Evolutionary conservation across 2,888 invertebrate genomes (phyloP), one percentile per base, ranked within the genome.

Genomic region (Octonoba sinensis): DNA sequence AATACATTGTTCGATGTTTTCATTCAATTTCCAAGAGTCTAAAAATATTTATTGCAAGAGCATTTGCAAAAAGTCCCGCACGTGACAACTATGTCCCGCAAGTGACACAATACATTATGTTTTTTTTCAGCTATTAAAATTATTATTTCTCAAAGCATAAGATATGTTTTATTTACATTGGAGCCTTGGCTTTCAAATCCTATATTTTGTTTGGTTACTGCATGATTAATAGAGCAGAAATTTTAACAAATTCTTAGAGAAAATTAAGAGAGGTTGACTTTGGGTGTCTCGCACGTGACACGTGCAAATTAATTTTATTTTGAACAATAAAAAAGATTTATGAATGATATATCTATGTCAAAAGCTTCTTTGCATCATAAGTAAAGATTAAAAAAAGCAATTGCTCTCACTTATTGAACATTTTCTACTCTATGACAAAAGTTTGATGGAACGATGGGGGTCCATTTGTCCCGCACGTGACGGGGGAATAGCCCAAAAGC

Each of bases 61-160:
- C 47, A 47, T 47, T 47, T 47, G 47, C 47, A n/a, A 47, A 47
- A 47, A 47, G 47, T 47, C 47, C 47, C 47, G 47, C 47, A 47
- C 47, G 47, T 47, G 47, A 47, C 47, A 47, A 47, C 15, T 47
- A 47, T 47, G 47, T 47, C 47, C 47, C 15, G 47, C 47, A 47
- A 11, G 47, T 47, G 47, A 47, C 47, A 47, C 47, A 47, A 13
- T 47, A 47, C 47, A 47, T 47, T 47, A 47, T 47, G 15, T 47
- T 47, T 47, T 47, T 47, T 47, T 12, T 12, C 15, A 47, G 15
- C 15, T 12, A 47, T 47, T 47, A 13, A 47, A 47, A 47, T 47
- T 47, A 47, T 47, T 47, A 47, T 47, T 47, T 47, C 47, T 47
- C 47, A 47, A 47, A 13, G 15, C 11, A 47, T 47, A 13, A 47